Percentiles rank a stretch among this genome's conserved stretches.
Conservation (phyloP, 2,113 vertebrate species). For the Festucalex cinctus region DNA sequence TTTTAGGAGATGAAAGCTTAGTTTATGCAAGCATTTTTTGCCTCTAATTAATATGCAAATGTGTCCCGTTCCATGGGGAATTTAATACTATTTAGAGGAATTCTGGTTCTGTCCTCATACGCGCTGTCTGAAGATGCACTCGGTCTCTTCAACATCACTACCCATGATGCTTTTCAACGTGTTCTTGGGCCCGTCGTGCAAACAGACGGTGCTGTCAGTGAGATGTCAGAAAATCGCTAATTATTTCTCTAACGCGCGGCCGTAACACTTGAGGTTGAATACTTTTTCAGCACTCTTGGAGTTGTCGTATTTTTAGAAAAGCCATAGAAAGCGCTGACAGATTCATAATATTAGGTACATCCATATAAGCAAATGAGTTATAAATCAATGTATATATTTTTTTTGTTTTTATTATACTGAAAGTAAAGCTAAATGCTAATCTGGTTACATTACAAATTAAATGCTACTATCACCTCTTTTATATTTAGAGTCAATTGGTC, state of each 20-base stretch:
- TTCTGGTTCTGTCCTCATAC: conserved; percentile 5
- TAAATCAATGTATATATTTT: neutral
- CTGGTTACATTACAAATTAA: neutral
- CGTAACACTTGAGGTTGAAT: neutral
- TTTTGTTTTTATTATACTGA: neutral
- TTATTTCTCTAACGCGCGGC: conserved; percentile 28
- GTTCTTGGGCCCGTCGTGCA: conserved; percentile 26
- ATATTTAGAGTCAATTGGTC: no score
- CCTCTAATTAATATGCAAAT: conserved; percentile 40
- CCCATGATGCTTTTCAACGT: conserved; percentile 1
- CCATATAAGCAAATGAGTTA: neutral
- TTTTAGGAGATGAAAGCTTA: conserved; percentile 22
- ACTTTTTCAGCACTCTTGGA: neutral
- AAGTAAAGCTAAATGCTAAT: neutral
- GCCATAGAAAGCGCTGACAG: neutral
- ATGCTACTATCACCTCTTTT: neutral
- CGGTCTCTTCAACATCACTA: neutral
- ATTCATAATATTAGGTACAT: neutral
- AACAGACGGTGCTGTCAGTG: conserved; percentile 28
- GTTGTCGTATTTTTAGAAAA: neutral
- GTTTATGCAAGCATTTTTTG: conserved; percentile 28
- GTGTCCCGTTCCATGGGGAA: conserved; percentile 10
- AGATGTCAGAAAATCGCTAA: conserved; percentile 39
- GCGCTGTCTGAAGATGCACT: neutral
- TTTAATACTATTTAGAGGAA: conserved; percentile 16